These are phyloP conservation scores for Cacoxenus indagator DNA, from an alignment of 2,888 invertebrate genomes.

Conservation along the genomic window DNA sequence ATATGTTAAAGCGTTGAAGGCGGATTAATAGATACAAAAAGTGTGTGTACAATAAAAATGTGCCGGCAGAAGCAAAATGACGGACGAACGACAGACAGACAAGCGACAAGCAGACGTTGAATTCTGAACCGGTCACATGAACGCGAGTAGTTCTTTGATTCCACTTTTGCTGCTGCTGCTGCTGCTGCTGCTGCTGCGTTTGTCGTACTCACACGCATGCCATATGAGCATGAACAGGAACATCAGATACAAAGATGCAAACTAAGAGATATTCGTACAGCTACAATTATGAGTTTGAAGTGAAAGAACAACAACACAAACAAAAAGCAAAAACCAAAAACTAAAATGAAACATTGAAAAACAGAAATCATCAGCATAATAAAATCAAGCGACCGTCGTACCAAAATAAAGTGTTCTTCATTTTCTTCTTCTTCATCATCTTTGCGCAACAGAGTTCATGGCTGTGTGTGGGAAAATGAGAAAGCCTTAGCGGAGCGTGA, in stretches of 20 bases:
- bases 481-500: not conserved
- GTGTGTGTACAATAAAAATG: constrained; percentile 21
- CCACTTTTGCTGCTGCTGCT: not conserved
- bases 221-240: constrained; percentile 6
- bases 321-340: not conserved
- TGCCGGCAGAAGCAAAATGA: not conserved
- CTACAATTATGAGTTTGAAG: not conserved
- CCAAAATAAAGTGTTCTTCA: constrained; percentile 9
- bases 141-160: not conserved
- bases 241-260: not conserved
- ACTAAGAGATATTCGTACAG: not conserved
- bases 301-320: not conserved
- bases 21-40: constrained; percentile 33
- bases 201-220: constrained; percentile 1
- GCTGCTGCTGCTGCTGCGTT: not conserved
- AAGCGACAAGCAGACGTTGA: not conserved
- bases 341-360: not conserved
- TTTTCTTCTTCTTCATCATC: not conserved
- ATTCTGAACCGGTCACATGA: constrained; percentile 9
- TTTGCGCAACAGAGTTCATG: constrained; percentile 9
- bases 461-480: not conserved
- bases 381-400: constrained; percentile 10
- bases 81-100: not conserved
- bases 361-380: constrained; percentile 9
- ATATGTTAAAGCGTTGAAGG: constrained; percentile 19